Base-by-base conservation (phyloP, 2,113 vertebrate genomes). In the Otis tarda region DNA sequence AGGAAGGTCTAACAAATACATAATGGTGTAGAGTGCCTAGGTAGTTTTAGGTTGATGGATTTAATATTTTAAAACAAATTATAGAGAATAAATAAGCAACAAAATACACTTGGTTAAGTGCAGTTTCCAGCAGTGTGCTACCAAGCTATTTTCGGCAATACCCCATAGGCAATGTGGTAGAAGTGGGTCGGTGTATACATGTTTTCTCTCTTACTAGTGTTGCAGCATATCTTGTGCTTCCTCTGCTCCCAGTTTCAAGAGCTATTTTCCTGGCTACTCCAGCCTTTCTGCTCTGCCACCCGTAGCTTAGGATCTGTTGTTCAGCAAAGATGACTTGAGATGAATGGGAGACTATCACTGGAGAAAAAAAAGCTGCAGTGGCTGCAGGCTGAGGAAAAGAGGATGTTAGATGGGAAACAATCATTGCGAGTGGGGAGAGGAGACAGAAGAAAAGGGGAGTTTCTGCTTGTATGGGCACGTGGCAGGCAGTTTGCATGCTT, bases 391-490 rank as follows among this genome's bases (percentile, higher is more conserved):
- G 64, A 52, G 67, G 21, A 83, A 78, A 75, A 64, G 64, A 88
- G 50, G 60, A 68, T 50, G n/a, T 87, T 70, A 73, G 49, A 84
- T 43, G 69, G 79, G 73, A 93, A 92, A 67, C 5, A 17, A 78
- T 31, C 24, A 13, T 0, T n/a, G 30, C 23, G 41, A 28, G 37
- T 67, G 10, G 30, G 41, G n/a, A 53, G 30, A 4, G 33, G 39
- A 67, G 23, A 33, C 23, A 92, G 39, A 50, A 86, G 47, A 60
- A 87, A 74, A 89, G 21, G 19, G 69, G 10, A 14, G 4, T 14
- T 76, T 91, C 67, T 96, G 63, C 92, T 83, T 93, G 41, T 76
- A 21, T 60, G 91, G 88, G 76, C 75, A 70, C 13, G 18, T 90
- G 79, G 81, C 56, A 87, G 67, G 89, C 88, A 60, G 78, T 73